Conservation (phyloP, 1,140 invertebrate species). For the Zaprionus gabonicus region DNA sequence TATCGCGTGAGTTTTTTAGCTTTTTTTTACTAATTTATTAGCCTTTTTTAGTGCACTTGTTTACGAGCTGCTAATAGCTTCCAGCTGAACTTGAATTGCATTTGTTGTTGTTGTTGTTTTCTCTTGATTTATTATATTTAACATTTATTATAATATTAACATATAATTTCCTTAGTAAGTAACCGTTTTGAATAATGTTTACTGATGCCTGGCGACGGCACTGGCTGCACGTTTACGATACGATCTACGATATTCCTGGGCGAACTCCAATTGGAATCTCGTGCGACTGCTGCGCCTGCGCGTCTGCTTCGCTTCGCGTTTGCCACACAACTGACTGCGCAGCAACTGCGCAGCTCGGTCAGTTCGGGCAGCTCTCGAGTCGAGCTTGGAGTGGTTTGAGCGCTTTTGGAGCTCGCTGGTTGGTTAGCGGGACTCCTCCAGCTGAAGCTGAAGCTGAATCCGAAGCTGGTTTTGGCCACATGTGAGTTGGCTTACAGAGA, state of each 20-base stretch:
- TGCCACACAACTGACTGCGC: constrained; percentile 58
- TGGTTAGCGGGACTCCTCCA: constrained; percentile 41
- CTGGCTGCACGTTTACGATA: constrained; percentile 42
- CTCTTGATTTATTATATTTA: constrained; percentile 15
- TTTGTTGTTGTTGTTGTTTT: constrained; percentile 21
- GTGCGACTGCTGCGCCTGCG: constrained; percentile 60
- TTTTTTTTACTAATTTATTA: constrained; percentile 43
- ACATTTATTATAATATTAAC: constrained; percentile 13
- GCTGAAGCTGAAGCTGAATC: constrained; percentile 1
- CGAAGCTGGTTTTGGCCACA: constrained; percentile 60
- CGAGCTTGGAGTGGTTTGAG: constrained; percentile 64
- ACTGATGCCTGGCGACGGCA: constrained; percentile 46
- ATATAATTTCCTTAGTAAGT: constrained; percentile 5
- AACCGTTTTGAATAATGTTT: constrained; percentile 40
- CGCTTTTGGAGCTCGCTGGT: constrained; percentile 66
- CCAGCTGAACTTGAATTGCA: constrained; percentile 31
- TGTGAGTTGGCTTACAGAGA: constrained; percentile 22
- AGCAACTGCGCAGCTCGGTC: constrained; percentile 15
- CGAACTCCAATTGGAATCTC: constrained; percentile 33
- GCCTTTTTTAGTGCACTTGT: constrained; percentile 37
- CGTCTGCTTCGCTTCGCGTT: constrained; percentile 67
- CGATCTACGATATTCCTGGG: constrained; percentile 36
- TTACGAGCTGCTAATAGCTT: constrained; percentile 53
- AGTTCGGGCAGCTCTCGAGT: constrained; percentile 45
- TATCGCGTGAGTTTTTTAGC: constrained; percentile 58